These are phyloP conservation scores for Ianthella basta DNA, from an alignment of 37 sponge, comb jelly and placozoan species.

Conservation along the genomic window DNA sequence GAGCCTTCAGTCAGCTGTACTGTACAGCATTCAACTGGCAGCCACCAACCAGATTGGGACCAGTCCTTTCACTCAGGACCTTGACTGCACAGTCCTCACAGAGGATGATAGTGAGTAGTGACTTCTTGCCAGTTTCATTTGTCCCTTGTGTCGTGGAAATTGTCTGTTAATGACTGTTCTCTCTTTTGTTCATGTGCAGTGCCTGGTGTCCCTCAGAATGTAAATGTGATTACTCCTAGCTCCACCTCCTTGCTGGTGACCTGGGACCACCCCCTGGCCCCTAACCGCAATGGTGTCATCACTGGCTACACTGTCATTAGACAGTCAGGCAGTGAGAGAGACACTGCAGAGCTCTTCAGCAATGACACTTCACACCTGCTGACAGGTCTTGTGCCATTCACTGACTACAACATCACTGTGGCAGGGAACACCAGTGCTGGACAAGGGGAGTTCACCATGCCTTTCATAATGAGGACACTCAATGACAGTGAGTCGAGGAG, in stretches of 20 bases:
- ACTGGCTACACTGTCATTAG: constrained; percentile 23
- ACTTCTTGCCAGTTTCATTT: no score
- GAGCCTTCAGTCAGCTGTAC: constrained; percentile 22
- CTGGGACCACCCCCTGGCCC: constrained; percentile 41
- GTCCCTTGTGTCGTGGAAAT: no score
- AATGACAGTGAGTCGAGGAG: constrained; percentile 43
- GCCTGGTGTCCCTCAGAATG: constrained; percentile 32
- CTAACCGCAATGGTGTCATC: constrained; percentile 40
- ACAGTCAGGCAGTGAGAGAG: background rate
- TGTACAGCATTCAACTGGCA: constrained; percentile 31
- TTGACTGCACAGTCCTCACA: no score
- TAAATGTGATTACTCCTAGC: background rate
- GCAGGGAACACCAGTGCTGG: constrained; percentile 46
- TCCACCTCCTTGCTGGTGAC: constrained; percentile 35
- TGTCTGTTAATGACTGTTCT: no score
- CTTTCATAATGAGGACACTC: background rate
- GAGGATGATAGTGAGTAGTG: no score
- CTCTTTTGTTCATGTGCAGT: background rate
- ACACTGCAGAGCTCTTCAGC: constrained; percentile 2
- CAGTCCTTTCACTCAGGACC: no score
- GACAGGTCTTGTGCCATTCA: constrained; percentile 11
- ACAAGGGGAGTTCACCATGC: background rate
- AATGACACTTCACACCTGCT: constrained; percentile 12
- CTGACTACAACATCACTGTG: constrained; percentile 38
- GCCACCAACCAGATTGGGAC: constrained; percentile 30